These are phyloP conservation scores for Napeogenes sylphis DNA, from an alignment of 2,888 invertebrate species.

Conservation along the genomic window DNA sequence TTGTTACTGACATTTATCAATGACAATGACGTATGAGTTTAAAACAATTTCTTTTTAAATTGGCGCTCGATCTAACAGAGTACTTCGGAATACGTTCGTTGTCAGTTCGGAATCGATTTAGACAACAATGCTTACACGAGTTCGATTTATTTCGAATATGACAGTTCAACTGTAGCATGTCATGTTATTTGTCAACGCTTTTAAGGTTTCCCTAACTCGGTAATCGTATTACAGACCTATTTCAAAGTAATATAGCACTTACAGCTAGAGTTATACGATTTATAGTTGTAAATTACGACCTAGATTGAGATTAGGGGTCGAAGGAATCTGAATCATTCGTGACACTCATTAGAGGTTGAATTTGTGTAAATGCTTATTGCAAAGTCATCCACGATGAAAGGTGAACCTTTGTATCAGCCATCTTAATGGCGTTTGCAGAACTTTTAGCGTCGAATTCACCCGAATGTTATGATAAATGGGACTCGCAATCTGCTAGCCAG, in stretches of 20 bases:
- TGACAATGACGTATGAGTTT: no score
- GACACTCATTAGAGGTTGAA: not conserved
- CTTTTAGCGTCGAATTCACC: not conserved
- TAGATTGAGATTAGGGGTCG: not conserved
- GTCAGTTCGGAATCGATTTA: conserved; percentile 4
- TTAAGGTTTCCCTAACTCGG: conserved; percentile 20
- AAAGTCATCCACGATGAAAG: not conserved
- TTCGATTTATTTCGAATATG: conserved; percentile 5
- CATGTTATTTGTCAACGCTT: conserved; percentile 12
- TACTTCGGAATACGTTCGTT: not conserved
- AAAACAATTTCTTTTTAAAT: not conserved
- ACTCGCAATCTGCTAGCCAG: no score
- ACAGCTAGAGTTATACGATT: not conserved
- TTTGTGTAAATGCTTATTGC: not conserved
- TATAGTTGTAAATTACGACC: not conserved
- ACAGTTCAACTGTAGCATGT: conserved; percentile 4
- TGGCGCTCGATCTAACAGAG: no score
- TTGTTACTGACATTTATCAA: no score
- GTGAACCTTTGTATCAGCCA: not conserved
- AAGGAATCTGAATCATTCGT: not conserved
- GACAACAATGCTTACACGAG: conserved; percentile 3
- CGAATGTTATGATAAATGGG: no score
- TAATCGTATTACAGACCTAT: conserved; percentile 15
- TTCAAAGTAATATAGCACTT: not conserved
- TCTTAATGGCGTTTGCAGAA: conserved; percentile 5